Evolutionary conservation across 92 coral and sea anemone genomes (phyloP).

Genomic region (Epizoanthus rinbou): DNA sequence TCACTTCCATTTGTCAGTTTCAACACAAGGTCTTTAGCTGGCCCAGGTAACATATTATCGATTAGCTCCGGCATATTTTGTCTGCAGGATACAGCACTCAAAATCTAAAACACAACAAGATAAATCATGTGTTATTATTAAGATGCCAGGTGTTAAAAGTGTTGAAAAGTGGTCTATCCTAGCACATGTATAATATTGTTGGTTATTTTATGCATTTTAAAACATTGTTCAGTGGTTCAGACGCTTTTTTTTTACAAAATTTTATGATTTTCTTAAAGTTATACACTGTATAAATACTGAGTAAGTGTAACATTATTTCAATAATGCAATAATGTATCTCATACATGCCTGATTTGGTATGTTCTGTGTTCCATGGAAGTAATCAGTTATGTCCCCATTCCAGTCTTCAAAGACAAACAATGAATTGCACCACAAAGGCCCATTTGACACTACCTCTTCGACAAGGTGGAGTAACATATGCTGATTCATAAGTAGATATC

Average conservation of each 20-base stretch:
- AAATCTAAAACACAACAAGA: conserved; percentile 16
- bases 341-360: conserved; percentile 56
- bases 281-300: not conserved
- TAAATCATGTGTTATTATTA: not conserved
- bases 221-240: too few relatives aligned
- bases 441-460: conserved; percentile 57
- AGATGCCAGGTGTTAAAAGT: too few relatives aligned
- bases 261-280: not conserved
- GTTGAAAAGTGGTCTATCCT: too few relatives aligned
- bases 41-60: conserved; percentile 49
- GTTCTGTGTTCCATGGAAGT: conserved; percentile 70
- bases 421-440: conserved; percentile 66
- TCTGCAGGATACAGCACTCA: conserved; percentile 50
- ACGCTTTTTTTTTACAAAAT: too few relatives aligned
- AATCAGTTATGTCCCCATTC: conserved; percentile 66
- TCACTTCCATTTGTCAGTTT: conserved; percentile 38
- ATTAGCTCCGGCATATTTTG: conserved; percentile 48
- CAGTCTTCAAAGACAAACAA: conserved; percentile 70
- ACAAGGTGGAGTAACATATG: conserved; percentile 65
- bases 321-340: not conserved
- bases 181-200: too few relatives aligned
- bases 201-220: too few relatives aligned
- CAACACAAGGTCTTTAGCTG: conserved; percentile 54
- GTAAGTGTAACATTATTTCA: not conserved
- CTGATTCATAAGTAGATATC: conserved; percentile 64